phyloP scores from a whole-genome alignment of 2,888 invertebrate species.

The Ferdinandea cuprea region DNA sequence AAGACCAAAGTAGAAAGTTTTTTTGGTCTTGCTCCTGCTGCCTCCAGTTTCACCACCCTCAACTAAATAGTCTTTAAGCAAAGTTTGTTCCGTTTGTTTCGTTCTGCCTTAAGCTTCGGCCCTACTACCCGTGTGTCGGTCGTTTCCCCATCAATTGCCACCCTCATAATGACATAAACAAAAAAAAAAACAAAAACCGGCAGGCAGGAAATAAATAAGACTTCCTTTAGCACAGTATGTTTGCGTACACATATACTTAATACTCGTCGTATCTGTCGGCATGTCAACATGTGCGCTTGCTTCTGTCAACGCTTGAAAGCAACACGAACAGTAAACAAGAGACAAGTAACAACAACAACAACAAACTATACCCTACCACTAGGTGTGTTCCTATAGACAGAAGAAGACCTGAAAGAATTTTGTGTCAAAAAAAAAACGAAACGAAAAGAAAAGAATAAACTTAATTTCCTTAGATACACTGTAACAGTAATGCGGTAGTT shows the following conservation, averaged over 20 bases:
- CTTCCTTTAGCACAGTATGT: constrained; percentile 51
- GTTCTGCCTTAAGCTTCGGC: constrained; percentile 13
- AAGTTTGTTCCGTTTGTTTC: constrained; percentile 28
- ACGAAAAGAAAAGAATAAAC: constrained; percentile 47
- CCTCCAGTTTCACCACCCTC: neutral
- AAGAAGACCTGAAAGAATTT: constrained; percentile 40
- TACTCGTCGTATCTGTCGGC: constrained; percentile 41
- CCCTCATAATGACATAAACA: constrained; percentile 62
- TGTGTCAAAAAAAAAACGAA: constrained; percentile 22
- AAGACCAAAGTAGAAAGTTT: constrained; percentile 49
- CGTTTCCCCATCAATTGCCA: constrained; percentile 53
- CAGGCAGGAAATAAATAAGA: constrained; percentile 71
- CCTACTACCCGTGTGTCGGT: neutral
- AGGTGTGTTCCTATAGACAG: constrained; percentile 24
- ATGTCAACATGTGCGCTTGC: constrained; percentile 63
- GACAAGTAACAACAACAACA: constrained; percentile 5
- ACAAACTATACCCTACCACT: neutral
- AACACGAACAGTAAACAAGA: constrained; percentile 48
- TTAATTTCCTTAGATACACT: constrained; percentile 69
- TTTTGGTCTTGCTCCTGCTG: constrained; percentile 1
- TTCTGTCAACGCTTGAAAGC: constrained; percentile 62
- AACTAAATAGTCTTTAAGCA: constrained; percentile 28
- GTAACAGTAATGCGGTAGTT: constrained; percentile 71
- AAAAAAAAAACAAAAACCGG: constrained; percentile 19
- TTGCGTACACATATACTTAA: constrained; percentile 33